Evolutionary conservation across 2,113 vertebrate species (phyloP).

Genomic region (Aphyosemion australe): DNA sequence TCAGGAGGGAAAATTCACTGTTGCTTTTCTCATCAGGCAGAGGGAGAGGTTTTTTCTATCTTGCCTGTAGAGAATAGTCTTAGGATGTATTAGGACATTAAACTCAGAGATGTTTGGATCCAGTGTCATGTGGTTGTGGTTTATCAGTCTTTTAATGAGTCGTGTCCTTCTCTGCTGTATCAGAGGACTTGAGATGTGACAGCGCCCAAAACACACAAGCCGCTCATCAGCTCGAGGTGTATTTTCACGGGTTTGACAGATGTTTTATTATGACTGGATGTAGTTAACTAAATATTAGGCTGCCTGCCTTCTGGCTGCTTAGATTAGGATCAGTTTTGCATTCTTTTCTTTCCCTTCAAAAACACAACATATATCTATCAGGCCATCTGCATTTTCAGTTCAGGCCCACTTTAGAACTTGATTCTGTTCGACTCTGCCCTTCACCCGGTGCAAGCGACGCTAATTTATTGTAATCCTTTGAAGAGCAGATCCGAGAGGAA

Average conservation of each 20-base stretch:
- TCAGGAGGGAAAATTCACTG: conserved; percentile 47
- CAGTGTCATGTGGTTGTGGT: conserved; percentile 5
- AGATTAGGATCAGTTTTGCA: conserved; percentile 56
- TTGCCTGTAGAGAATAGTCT: conserved; percentile 39
- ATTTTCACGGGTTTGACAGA: conserved; percentile 55
- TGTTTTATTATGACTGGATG: conserved; percentile 63
- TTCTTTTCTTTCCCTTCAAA: conserved; percentile 54
- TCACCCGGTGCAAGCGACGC: conserved; percentile 31
- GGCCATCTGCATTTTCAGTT: conserved; percentile 50
- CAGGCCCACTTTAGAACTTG: conserved; percentile 41
- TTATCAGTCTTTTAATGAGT: conserved; percentile 47
- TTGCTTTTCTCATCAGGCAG: conserved; percentile 60
- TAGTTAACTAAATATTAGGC: conserved; percentile 60
- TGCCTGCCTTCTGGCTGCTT: conserved; percentile 43
- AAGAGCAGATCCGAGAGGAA: conserved; percentile 58
- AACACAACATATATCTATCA: conserved; percentile 47
- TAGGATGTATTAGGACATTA: conserved; percentile 29
- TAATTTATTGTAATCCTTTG: conserved; percentile 63
- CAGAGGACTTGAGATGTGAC: conserved; percentile 17
- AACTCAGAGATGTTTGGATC: conserved; percentile 33
- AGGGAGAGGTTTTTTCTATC: conserved; percentile 39
- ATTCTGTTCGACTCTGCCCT: conserved; percentile 53
- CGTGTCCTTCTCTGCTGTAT: conserved; percentile 18
- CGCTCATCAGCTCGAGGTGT: conserved; percentile 33
- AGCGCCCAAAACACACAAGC: conserved; percentile 17